These are phyloP conservation scores for Notothenia coriiceps DNA, from an alignment of 2,113 vertebrate genomes.

Conservation along the genomic window DNA sequence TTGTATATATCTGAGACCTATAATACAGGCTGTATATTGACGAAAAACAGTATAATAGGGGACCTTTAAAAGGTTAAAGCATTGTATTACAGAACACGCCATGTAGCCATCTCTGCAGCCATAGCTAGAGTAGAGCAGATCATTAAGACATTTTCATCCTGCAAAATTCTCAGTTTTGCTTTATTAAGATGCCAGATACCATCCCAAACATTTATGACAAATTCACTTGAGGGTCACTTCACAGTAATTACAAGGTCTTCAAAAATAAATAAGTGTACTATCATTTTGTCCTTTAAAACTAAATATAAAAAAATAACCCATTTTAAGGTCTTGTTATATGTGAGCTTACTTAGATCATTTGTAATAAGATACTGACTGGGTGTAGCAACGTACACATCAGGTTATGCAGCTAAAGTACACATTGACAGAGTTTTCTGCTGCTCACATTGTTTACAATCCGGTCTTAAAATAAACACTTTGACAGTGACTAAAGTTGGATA, in stretches of 20 bases:
- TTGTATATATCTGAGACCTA: no score
- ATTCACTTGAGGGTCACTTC: neutral
- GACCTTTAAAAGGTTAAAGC: neutral
- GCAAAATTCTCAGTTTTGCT: neutral
- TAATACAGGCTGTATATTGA: no score
- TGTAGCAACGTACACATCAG: neutral
- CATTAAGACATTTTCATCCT: neutral
- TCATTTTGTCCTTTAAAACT: no score
- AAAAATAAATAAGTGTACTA: no score
- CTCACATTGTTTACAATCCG: constrained; percentile 1
- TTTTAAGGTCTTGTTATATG: neutral
- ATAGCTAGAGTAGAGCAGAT: neutral
- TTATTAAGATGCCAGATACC: neutral
- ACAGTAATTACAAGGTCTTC: neutral
- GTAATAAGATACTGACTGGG: neutral
- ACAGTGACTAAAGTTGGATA: neutral
- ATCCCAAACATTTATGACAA: neutral
- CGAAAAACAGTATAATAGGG: no score
- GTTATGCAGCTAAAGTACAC: neutral
- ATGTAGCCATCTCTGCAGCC: neutral
- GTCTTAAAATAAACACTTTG: neutral
- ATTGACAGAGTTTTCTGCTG: neutral
- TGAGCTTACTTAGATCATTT: neutral
- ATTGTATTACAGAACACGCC: neutral
- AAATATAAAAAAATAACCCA: no score